Base-by-base conservation (phyloP, 2,113 vertebrate genomes). In the Perca fluviatilis region DNA sequence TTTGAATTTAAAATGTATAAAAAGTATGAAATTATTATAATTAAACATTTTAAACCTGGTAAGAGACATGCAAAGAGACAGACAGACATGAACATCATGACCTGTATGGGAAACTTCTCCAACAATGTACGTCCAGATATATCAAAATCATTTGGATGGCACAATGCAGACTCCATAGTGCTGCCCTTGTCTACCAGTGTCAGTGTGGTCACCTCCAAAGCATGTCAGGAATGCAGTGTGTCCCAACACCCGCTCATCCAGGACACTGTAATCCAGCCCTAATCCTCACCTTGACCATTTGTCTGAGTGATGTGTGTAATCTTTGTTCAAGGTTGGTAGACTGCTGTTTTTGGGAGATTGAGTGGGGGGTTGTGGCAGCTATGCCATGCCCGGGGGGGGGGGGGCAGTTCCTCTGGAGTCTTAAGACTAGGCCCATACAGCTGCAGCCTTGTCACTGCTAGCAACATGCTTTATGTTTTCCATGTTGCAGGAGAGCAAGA, bases 261-360 rank as follows among this genome's bases (percentile, higher is more conserved):
- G 72, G 60, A 85, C 82, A 74, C 6, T n/a, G 3, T 86, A 83
- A 90, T 88, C 85, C 87, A 25, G 63, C 36, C 71, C 51, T 83
- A 84, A 91, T 80, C 81, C 86, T 80, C 66, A 86, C 86, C 80
- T 89, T 80, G 79, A 82, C 85, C 68, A 19, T 61, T 51, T 43
- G 53, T 76, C 21, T 70, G 74, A 84, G 71, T 74, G 75, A 81
- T 86, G 62, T 74, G 63, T 74, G 80, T 63, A 79, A 74, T 80
- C 70, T 61, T 62, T 36, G 54, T 70, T 50, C 83, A 86, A 77
- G 84, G 81, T 50, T 63, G 60, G 66, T 15, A 6, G 62, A 25
- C 49, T 7, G 36, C 46, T 63, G 68, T 3, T 46, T 71, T 30
- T 40, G 30, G 77, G 2, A 15, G 75, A 30, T 66, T 25, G 14